These are phyloP conservation scores for Epicauta chinensis DNA, from an alignment of 1,140 invertebrate genomes.

Conservation along the genomic window DNA sequence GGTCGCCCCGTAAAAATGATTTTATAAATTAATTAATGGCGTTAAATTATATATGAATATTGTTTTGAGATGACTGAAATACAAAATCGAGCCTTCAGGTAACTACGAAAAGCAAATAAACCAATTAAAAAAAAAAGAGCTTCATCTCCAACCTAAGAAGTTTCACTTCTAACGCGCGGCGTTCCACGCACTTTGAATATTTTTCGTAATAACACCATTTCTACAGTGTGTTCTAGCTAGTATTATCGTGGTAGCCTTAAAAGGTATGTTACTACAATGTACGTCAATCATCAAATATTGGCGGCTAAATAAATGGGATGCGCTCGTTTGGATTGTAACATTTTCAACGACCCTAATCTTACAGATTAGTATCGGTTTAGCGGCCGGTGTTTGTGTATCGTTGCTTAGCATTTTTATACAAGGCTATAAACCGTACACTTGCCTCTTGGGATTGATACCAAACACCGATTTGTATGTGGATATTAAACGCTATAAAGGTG, in stretches of 20 bases:
- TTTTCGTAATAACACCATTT: too few relatives aligned
- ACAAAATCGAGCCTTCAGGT: too few relatives aligned
- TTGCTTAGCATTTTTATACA: conserved; percentile 61
- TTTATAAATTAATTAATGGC: too few relatives aligned
- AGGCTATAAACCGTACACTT: conserved; percentile 56
- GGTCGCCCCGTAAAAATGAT: too few relatives aligned
- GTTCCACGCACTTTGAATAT: too few relatives aligned
- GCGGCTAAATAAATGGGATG: conserved; percentile 73
- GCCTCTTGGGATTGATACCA: conserved; percentile 58
- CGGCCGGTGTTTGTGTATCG: conserved; percentile 67
- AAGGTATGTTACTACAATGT: conserved; percentile 74
- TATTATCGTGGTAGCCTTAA: conserved; percentile 86
- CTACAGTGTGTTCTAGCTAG: conserved; percentile 72
- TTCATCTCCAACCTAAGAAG: too few relatives aligned
- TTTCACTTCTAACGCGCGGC: too few relatives aligned
- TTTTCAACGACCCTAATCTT: conserved; percentile 73
- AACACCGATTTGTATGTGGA: conserved; percentile 75
- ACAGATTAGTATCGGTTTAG: conserved; percentile 75
- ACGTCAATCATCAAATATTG: conserved; percentile 45
- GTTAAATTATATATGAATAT: too few relatives aligned
- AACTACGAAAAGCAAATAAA: too few relatives aligned
- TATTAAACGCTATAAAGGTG: conserved; percentile 63
- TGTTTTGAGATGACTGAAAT: too few relatives aligned
- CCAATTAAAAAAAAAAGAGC: too few relatives aligned
- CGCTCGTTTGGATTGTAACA: conserved; percentile 78